phyloP scores from a whole-genome alignment of 1,140 invertebrate species.

The Zaprionus inermis region DNA sequence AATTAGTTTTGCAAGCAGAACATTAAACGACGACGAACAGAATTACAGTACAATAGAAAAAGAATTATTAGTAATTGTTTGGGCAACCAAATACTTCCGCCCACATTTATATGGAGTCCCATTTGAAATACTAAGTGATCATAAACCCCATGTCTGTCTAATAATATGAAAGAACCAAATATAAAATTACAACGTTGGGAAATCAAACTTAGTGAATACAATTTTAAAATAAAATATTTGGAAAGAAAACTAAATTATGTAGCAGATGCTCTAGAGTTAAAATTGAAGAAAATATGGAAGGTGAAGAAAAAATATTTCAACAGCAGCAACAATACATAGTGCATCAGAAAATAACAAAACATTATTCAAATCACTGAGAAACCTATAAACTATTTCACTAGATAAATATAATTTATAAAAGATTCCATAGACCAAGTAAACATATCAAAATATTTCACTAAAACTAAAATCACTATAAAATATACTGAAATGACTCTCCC shows the following conservation, averaged over 20 bases:
- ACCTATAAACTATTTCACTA: too few relatives aligned
- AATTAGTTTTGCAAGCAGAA: too few relatives aligned
- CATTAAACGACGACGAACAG: too few relatives aligned
- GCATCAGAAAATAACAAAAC: too few relatives aligned
- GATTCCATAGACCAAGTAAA: too few relatives aligned
- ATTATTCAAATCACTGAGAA: too few relatives aligned
- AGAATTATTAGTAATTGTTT: neutral
- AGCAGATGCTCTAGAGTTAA: neutral
- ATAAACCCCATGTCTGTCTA: neutral
- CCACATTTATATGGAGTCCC: neutral
- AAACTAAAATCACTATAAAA: too few relatives aligned
- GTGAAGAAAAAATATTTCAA: neutral
- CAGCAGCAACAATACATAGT: slow-evolving; percentile 1
- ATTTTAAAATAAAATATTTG: neutral
- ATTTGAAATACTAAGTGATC: neutral
- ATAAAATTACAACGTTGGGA: too few relatives aligned
- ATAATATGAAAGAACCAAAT: neutral
- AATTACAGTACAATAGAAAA: too few relatives aligned
- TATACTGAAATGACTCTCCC: too few relatives aligned
- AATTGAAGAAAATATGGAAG: neutral
- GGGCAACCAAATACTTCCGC: neutral
- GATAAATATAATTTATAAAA: too few relatives aligned
- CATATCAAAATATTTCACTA: too few relatives aligned
- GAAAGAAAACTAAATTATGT: neutral
- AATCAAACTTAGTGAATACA: neutral